These are phyloP conservation scores for Caenorhabditis brenneri DNA, from an alignment of 1,140 invertebrate genomes.

Conservation along the genomic window DNA sequence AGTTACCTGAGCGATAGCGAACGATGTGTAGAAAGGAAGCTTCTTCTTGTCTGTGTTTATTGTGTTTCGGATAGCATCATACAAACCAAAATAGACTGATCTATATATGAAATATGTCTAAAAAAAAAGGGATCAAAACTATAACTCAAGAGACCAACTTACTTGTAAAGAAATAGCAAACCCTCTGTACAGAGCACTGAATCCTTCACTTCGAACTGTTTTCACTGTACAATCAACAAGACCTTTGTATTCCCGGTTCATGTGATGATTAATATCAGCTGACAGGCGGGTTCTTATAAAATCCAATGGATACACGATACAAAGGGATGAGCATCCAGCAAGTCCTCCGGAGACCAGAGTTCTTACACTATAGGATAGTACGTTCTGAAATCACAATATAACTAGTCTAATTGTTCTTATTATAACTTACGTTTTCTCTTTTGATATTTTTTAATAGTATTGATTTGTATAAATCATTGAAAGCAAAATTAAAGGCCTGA, in stretches of 20 bases:
- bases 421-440: not conserved
- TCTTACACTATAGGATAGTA: conserved; percentile 1
- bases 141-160: not conserved
- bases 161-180: conserved; percentile 52
- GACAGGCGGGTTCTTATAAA: conserved; percentile 44
- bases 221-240: conserved; percentile 44
- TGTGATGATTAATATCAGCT: conserved; percentile 34
- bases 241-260: conserved; percentile 38
- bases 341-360: conserved; percentile 46
- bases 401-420: not conserved
- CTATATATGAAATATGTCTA: conserved; percentile 53
- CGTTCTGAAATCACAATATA: not conserved
- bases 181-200: conserved; percentile 53
- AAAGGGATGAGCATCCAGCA: conserved; percentile 34
- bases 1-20: conserved; percentile 42
- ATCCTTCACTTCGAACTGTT: conserved; percentile 45
- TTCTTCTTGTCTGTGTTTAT: conserved; percentile 45
- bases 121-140: not conserved
- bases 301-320: conserved; percentile 46
- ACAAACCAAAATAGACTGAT: conserved; percentile 54
- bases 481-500: conserved; percentile 48
- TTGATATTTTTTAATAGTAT: conserved; percentile 58
- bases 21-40: conserved; percentile 37
- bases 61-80: conserved; percentile 46
- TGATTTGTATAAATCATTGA: conserved; percentile 71